These are phyloP conservation scores for Eubasilissa splendida DNA, from an alignment of 2,888 invertebrate species.

Conservation along the genomic window DNA sequence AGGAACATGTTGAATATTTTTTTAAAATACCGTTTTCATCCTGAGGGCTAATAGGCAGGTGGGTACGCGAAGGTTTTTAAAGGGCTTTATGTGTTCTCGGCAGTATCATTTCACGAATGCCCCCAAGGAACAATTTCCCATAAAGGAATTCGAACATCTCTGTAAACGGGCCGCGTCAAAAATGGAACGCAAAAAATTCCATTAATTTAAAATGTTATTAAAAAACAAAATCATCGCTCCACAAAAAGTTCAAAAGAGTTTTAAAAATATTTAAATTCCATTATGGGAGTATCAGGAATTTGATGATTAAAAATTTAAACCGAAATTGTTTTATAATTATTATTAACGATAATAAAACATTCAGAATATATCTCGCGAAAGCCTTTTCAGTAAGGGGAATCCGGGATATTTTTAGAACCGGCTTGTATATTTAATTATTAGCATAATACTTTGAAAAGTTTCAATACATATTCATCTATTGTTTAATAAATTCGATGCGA, in stretches of 20 bases:
- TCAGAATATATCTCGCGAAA: background rate
- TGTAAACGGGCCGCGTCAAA: background rate
- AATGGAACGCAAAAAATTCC: background rate
- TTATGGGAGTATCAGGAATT: background rate
- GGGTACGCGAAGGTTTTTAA: background rate
- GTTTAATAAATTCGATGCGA: too few relatives aligned
- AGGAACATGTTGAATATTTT: too few relatives aligned
- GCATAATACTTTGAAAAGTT: too few relatives aligned
- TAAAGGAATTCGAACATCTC: constrained; percentile 12
- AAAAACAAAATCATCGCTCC: constrained; percentile 2
- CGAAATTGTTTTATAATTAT: constrained; percentile 3
- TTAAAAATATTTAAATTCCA: constrained; percentile 8
- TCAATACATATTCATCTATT: too few relatives aligned
- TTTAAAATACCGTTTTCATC: too few relatives aligned
- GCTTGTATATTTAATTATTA: too few relatives aligned
- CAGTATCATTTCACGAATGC: background rate
- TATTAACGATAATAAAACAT: background rate
- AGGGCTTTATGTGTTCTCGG: background rate
- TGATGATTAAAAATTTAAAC: background rate
- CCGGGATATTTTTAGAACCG: background rate
- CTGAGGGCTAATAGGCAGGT: too few relatives aligned
- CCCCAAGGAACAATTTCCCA: constrained; percentile 6
- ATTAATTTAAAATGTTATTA: background rate
- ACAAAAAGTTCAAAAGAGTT: background rate
- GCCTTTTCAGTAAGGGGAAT: background rate